Conservation (phyloP, 1,140 invertebrate genomes). For the Bombus superbus region DNA sequence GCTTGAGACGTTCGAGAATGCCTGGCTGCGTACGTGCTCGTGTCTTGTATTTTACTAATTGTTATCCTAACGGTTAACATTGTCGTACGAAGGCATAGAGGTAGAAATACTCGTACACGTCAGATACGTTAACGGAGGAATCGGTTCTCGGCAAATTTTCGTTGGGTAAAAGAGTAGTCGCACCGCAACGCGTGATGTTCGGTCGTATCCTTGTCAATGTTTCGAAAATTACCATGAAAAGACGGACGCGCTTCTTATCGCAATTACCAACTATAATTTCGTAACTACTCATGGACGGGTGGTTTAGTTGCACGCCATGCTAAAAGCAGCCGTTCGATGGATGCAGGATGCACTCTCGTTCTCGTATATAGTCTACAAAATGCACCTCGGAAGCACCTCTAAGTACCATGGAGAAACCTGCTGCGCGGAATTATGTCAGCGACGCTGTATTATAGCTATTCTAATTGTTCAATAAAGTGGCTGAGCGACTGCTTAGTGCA, state of each 20-base stretch:
- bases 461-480: conserved; percentile 52
- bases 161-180: no score
- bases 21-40: neutral
- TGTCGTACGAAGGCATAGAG: neutral
- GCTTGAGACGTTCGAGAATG: neutral
- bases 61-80: neutral
- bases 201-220: conserved; percentile 21
- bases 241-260: conserved; percentile 41
- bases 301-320: conserved; percentile 38
- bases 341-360: conserved; percentile 47
- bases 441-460: conserved; percentile 37
- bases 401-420: conserved; percentile 51
- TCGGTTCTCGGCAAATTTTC: neutral
- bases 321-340: conserved; percentile 55
- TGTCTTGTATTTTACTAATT: neutral
- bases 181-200: neutral
- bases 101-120: neutral
- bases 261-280: conserved; percentile 53
- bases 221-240: conserved; percentile 27
- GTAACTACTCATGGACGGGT: conserved; percentile 32
- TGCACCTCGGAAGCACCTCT: conserved; percentile 46
- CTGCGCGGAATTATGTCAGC: conserved; percentile 43
- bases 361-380: conserved; percentile 44
- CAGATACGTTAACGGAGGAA: neutral
- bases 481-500: neutral